These are phyloP conservation scores for Paragorgia papillata DNA, from an alignment of 92 coral and sea anemone genomes.

Conservation along the genomic window DNA sequence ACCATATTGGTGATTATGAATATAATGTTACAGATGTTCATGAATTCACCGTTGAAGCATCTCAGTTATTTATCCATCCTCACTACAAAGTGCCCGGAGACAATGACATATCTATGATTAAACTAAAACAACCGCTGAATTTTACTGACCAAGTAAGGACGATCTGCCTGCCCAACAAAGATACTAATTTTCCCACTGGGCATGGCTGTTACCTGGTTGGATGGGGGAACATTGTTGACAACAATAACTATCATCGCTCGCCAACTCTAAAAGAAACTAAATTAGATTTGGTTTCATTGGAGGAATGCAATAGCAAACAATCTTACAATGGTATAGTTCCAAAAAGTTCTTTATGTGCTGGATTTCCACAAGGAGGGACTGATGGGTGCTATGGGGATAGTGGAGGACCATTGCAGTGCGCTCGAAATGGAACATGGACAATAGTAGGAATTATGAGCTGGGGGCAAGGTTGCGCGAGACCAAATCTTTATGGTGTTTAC, in stretches of 20 bases:
- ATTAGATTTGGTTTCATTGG: slow-evolving; percentile 54
- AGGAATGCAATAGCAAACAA: slow-evolving; percentile 58
- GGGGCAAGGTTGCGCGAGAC: slow-evolving; percentile 68
- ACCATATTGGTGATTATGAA: slow-evolving; percentile 64
- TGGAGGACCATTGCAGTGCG: slow-evolving; percentile 78
- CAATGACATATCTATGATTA: slow-evolving; percentile 61
- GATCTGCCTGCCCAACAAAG: slow-evolving; percentile 66
- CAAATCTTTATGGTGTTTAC: slow-evolving; percentile 71
- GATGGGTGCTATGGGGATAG: slow-evolving; percentile 74
- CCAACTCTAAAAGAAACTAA: slow-evolving; percentile 55
- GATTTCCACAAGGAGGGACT: slow-evolving; percentile 48
- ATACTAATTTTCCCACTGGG: slow-evolving; percentile 33
- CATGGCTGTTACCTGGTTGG: slow-evolving; percentile 80
- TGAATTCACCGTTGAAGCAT: slow-evolving; percentile 59
- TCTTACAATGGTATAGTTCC: slow-evolving; percentile 60
- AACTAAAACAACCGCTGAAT: slow-evolving; percentile 57
- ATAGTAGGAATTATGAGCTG: slow-evolving; percentile 68
- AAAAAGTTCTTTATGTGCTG: slow-evolving; percentile 59
- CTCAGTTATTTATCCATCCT: slow-evolving; percentile 56
- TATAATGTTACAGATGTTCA: slow-evolving; percentile 54
- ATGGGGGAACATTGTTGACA: slow-evolving; percentile 76
- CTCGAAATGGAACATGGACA: slow-evolving; percentile 63
- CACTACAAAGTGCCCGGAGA: slow-evolving; percentile 51
- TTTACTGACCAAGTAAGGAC: slow-evolving; percentile 59
- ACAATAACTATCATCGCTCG: slow-evolving; percentile 26